Conservation (phyloP, 2,888 invertebrate species). For the Drosophila prolongata region DNA sequence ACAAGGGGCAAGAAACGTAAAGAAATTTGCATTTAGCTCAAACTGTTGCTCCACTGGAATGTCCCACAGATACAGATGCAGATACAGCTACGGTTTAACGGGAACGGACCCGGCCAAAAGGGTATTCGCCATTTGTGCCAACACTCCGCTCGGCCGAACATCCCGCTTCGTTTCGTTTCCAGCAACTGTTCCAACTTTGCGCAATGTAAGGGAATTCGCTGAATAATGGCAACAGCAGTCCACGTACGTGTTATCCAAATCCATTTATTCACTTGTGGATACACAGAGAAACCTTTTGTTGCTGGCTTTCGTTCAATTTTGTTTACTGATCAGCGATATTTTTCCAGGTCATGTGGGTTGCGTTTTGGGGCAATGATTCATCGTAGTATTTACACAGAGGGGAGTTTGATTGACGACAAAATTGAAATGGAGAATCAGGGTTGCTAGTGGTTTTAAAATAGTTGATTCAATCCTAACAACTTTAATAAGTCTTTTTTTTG, state of each 20-base stretch:
- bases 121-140: slow-evolving; percentile 77
- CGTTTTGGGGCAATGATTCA: slow-evolving; percentile 9
- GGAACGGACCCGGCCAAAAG: slow-evolving; percentile 53
- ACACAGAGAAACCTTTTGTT: slow-evolving; percentile 18
- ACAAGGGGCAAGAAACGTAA: slow-evolving; percentile 63
- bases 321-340: slow-evolving; percentile 31
- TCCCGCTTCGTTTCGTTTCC: slow-evolving; percentile 29
- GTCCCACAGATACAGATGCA: slow-evolving; percentile 52
- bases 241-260: slow-evolving; percentile 18
- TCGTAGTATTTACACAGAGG: not conserved
- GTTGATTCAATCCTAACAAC: too few relatives aligned
- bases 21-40: slow-evolving; percentile 75
- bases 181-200: slow-evolving; percentile 70
- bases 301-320: slow-evolving; percentile 7
- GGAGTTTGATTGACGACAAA: not conserved
- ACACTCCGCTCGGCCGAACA: slow-evolving; percentile 44
- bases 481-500: too few relatives aligned
- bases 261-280: slow-evolving; percentile 17
- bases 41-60: slow-evolving; percentile 77
- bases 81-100: slow-evolving; percentile 35
- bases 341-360: slow-evolving; percentile 11
- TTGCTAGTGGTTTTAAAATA: too few relatives aligned
- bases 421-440: not conserved
- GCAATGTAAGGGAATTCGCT: slow-evolving; percentile 53
- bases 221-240: slow-evolving; percentile 18